Evolutionary conservation across 2,797 vertebrate genomes (phyloP).

Genomic region (Echeneis naucrates): DNA sequence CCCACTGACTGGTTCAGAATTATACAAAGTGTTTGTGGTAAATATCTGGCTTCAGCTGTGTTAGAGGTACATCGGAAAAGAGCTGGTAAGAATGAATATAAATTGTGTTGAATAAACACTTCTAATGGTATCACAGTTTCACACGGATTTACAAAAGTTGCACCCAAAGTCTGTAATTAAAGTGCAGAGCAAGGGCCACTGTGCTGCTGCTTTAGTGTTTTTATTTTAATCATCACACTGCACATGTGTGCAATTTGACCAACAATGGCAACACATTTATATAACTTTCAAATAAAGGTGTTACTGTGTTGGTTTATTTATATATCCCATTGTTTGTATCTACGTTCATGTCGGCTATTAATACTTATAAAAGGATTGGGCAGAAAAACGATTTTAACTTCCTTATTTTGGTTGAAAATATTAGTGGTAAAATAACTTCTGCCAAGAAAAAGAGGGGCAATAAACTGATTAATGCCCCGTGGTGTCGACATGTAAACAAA

Average conservation of each 20-base stretch:
- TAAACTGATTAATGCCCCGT: not conserved
- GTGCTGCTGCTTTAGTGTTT: not conserved
- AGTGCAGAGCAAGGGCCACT: not conserved
- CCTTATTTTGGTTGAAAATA: not conserved
- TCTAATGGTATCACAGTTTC: not conserved
- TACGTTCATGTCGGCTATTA: not conserved
- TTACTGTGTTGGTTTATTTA: not conserved
- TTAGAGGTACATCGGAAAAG: slow-evolving; percentile 7
- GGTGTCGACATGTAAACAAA: slow-evolving; percentile 67
- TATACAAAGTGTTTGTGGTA: slow-evolving; percentile 10
- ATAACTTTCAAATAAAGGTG: not conserved
- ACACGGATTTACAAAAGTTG: not conserved
- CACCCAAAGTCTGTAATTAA: not conserved
- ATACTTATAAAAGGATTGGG: not conserved
- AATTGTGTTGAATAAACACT: not conserved
- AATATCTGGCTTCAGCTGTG: slow-evolving; percentile 13
- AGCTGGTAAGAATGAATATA: not conserved
- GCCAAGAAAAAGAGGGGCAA: not conserved
- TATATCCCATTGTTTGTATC: not conserved
- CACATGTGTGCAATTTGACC: not conserved
- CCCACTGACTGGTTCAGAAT: slow-evolving; percentile 39
- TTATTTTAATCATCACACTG: not conserved
- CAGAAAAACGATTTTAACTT: not conserved
- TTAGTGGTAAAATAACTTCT: not conserved
- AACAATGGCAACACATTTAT: not conserved